These are phyloP conservation scores for Ammodytes dubius DNA, from an alignment of 2,113 vertebrate species.

Conservation along the genomic window DNA sequence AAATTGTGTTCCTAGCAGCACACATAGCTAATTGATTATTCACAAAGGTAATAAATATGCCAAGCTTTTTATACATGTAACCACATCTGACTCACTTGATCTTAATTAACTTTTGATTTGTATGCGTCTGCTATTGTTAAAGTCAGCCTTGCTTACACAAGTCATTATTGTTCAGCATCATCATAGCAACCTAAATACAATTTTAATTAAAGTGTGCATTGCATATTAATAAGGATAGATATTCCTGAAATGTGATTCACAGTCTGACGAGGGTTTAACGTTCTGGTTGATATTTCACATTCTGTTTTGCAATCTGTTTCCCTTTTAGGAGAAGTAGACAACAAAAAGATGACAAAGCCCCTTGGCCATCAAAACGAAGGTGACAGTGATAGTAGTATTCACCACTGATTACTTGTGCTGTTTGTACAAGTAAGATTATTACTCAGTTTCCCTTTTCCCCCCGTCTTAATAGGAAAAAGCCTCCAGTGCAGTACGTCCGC, in stretches of 20 bases:
- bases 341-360: slow-evolving; percentile 91
- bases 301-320: slow-evolving; percentile 1
- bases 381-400: slow-evolving; percentile 39
- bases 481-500: slow-evolving; percentile 91
- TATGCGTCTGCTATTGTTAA: neutral
- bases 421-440: neutral
- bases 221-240: no score
- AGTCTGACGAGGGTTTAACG: neutral
- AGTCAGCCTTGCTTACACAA: no score
- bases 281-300: neutral
- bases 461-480: slow-evolving; percentile 53
- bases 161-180: neutral
- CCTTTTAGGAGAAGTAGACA: slow-evolving; percentile 87
- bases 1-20: neutral
- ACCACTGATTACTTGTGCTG: neutral
- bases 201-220: neutral
- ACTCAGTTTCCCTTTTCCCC: neutral
- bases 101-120: neutral
- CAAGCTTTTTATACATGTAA: neutral
- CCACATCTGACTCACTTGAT: neutral
- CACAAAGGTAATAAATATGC: neutral
- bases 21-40: neutral
- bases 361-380: slow-evolving; percentile 91
- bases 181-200: neutral
- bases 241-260: neutral